phyloP scores from a whole-genome alignment of 2,797 vertebrate species.

The Arrhamphus sclerolepis region DNA sequence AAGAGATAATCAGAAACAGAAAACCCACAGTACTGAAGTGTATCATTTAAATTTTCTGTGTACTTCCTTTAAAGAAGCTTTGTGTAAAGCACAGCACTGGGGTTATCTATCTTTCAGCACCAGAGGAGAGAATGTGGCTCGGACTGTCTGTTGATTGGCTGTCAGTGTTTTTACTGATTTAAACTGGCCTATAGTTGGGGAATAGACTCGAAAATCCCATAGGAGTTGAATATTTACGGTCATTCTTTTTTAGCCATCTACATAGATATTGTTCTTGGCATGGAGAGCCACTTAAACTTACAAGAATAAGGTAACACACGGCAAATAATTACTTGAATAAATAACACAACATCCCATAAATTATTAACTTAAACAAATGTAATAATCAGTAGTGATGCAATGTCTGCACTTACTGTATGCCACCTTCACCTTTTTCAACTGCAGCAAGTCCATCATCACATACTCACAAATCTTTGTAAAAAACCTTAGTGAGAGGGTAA shows the following conservation, averaged over 20 bases:
- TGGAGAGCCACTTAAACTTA: not conserved
- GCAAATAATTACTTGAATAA: slow-evolving; percentile 61
- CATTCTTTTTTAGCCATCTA: not conserved
- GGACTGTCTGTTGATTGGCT: too few species aligned
- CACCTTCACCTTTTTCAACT: slow-evolving; percentile 8
- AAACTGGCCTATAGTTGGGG: too few species aligned
- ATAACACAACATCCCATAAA: slow-evolving; percentile 51
- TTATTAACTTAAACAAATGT: slow-evolving; percentile 21
- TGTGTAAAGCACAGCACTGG: too few species aligned
- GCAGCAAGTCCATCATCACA: slow-evolving; percentile 8
- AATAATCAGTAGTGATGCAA: slow-evolving; percentile 9
- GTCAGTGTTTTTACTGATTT: too few species aligned
- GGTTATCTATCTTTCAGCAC: too few species aligned
- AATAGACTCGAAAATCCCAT: too few species aligned
- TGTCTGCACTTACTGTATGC: not conserved
- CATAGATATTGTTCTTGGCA: not conserved
- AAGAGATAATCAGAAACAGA: too few species aligned
- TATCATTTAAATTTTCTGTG: too few species aligned
- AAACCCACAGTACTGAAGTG: too few species aligned
- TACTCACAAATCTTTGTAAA: slow-evolving; percentile 85
- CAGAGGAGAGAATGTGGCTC: too few species aligned
- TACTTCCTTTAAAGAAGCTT: too few species aligned
- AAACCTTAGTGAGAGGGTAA: slow-evolving; percentile 85
- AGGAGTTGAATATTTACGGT: not conserved
- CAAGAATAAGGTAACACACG: slow-evolving; percentile 28